Percentiles rank a stretch among this genome's conserved stretches.
These are phyloP conservation scores for Mnemiopsis leidyi DNA, from an alignment of 37 sponge, comb jelly and placozoan genomes.

Conservation along the genomic window DNA sequence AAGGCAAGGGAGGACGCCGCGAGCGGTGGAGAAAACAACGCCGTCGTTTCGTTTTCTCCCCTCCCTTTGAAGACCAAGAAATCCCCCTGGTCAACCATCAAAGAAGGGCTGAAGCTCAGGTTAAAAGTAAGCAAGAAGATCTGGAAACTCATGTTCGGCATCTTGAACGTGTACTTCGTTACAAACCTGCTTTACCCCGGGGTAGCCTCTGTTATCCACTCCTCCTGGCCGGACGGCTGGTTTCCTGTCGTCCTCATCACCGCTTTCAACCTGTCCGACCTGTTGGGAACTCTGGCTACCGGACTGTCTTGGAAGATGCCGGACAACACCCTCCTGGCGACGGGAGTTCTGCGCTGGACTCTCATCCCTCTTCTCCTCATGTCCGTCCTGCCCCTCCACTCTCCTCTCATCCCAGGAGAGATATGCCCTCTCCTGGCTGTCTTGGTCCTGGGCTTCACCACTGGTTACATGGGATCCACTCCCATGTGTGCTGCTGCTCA, in stretches of 20 bases:
- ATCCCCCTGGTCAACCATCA: background rate
- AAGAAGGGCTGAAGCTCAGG: conserved; percentile 32
- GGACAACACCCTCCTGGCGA: conserved; percentile 67
- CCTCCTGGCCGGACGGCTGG: conserved; percentile 75
- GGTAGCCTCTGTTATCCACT: conserved; percentile 72
- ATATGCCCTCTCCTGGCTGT: conserved; percentile 24
- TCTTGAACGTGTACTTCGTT: conserved; percentile 71
- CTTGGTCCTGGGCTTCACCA: conserved; percentile 72
- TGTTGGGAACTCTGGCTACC: conserved; percentile 66
- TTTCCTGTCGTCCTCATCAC: conserved; percentile 76
- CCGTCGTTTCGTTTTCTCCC: background rate
- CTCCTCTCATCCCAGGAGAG: conserved; percentile 64
- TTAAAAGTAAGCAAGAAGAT: conserved; percentile 67
- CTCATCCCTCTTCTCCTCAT: conserved; percentile 77
- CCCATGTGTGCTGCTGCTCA: conserved; percentile 73
- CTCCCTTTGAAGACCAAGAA: background rate
- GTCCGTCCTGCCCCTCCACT: conserved; percentile 69
- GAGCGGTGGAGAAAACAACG: background rate
- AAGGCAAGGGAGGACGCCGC: background rate
- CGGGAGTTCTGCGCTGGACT: conserved; percentile 63
- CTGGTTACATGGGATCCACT: conserved; percentile 79
- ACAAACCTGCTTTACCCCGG: conserved; percentile 88
- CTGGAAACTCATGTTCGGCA: conserved; percentile 73
- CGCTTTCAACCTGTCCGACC: conserved; percentile 76
- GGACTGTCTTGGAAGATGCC: conserved; percentile 10